Base-by-base conservation (phyloP, 1,140 invertebrate species). In the Lepidostoma basale region DNA sequence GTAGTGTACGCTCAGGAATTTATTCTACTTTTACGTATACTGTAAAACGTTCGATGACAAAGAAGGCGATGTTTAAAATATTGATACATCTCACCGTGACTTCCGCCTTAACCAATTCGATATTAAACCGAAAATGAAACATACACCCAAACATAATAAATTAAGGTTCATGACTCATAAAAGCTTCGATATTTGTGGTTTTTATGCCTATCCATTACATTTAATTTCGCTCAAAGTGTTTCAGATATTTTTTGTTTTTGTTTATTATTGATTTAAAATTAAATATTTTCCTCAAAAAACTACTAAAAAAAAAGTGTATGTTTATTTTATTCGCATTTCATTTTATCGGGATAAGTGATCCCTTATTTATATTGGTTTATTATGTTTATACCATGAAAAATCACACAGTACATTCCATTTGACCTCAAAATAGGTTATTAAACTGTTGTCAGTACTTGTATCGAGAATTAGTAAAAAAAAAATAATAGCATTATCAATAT, bases 1-100 rank as follows among this genome's bases (percentile, higher is more conserved):
- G 26, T n/a, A n/a, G n/a, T 28, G 26, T 68, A 68, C 67, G 67
- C 56, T 68, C 62, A 63, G 52, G 26, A 52, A 60, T 68, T 62
- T 44, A 28, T 56, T 70, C 64, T 60, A 63, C 26, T 68, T 68
- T 62, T 59, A 16, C 28, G 42, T 39, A 28, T 68, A 20, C 59
- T 60, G 54, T 42, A 60, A 60, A 42, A 39, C 36, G 23, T 28
- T 23, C 25, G 22, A 22, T 26, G 47, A 20, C 59, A 28, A 58
- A 39, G 40, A 68, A 62, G 59, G 58, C 59, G 59, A 52, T 62
- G 67, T 62, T 45, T 20, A 68, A 62, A 62, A 52, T 36, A 23
- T 54, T 44, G 33, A 42, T 47, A 49, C 12, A 42, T 42, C 56
- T 39, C 16, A 26, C 5, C 28, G 23, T 63, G 5, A 47, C 60